phyloP scores from a whole-genome alignment of 2,888 invertebrate genomes.

The Dendrolimus pini region DNA sequence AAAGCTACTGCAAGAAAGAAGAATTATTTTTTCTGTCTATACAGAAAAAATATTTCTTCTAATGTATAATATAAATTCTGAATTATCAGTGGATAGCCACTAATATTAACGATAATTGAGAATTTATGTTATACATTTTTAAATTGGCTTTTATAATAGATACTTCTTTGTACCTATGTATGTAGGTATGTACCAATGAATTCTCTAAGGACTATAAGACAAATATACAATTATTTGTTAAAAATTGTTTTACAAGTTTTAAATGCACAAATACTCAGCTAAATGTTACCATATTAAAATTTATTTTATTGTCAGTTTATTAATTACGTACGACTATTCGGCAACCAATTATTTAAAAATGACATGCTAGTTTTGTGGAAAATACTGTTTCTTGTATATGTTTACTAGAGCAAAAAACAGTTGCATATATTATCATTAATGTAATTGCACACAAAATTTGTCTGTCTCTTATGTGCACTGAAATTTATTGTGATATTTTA shows the following conservation, averaged over 20 bases:
- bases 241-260: too few relatives aligned
- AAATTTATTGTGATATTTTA: slow-evolving; percentile 78
- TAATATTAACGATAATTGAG: too few relatives aligned
- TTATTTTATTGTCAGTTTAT: too few relatives aligned
- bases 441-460: slow-evolving; percentile 76
- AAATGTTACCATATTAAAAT: too few relatives aligned
- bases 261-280: too few relatives aligned
- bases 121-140: neutral
- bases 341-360: slow-evolving; percentile 15
- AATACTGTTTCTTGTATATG: slow-evolving; percentile 7
- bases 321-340: slow-evolving; percentile 22
- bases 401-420: slow-evolving; percentile 46
- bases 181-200: slow-evolving; percentile 25
- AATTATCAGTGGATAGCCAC: too few relatives aligned
- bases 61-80: too few relatives aligned
- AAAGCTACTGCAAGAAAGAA: too few relatives aligned
- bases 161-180: neutral
- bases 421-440: slow-evolving; percentile 53
- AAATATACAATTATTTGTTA: too few relatives aligned
- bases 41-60: too few relatives aligned
- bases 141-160: neutral
- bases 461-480: slow-evolving; percentile 77
- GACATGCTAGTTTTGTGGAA: slow-evolving; percentile 8
- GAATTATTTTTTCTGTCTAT: too few relatives aligned
- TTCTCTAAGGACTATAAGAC: slow-evolving; percentile 15